Conservation (phyloP, 2,888 invertebrate species). For the Dugesia japonica region DNA sequence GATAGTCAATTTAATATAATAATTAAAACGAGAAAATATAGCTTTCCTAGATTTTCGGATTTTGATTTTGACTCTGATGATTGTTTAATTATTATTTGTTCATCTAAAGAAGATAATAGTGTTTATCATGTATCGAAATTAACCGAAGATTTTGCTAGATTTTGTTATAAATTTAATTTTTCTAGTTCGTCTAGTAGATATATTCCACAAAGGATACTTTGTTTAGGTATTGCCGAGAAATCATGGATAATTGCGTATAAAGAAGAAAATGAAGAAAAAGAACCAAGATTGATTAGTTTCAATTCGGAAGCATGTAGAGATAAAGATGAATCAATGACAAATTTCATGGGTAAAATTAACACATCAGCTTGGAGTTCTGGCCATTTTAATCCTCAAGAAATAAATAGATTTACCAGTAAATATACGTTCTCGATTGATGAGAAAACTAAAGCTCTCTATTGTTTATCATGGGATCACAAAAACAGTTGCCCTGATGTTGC, state of each 20-base stretch:
- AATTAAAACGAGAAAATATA: background rate
- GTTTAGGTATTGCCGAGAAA: background rate
- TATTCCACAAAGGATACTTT: background rate
- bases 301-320: background rate
- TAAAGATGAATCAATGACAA: background rate
- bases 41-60: slow-evolving; percentile 4
- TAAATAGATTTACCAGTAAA: background rate
- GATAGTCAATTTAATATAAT: background rate
- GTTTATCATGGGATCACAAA: background rate
- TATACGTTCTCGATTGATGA: background rate
- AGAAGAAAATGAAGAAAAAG: background rate
- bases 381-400: background rate
- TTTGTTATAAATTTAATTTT: slow-evolving; percentile 5
- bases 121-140: slow-evolving; percentile 1
- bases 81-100: background rate
- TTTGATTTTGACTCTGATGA: slow-evolving; percentile 8
- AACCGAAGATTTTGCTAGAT: background rate
- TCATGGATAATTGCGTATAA: slow-evolving; percentile 4
- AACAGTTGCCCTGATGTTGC: background rate
- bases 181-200: background rate
- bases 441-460: background rate
- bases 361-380: slow-evolving; percentile 7
- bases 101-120: background rate
- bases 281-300: background rate
- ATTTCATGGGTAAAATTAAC: background rate